A percentile compares a stretch with the other conserved stretches of the same genome.
These are phyloP conservation scores for Apotomis turbidana DNA, from an alignment of 2,888 invertebrate genomes.

Conservation along the genomic window DNA sequence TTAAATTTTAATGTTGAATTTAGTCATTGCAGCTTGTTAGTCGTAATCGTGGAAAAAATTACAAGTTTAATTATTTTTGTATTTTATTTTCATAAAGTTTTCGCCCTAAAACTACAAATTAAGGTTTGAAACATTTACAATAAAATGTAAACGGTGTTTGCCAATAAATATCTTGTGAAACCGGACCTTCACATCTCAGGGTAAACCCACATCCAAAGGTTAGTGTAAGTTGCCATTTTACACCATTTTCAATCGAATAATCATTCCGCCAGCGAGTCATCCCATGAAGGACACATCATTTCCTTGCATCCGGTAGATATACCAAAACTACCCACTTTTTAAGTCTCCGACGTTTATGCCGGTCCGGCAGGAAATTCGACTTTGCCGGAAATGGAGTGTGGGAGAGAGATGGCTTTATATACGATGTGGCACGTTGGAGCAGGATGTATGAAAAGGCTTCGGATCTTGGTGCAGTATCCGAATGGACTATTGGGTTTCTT, in stretches of 20 bases:
- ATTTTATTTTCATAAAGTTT: too few species aligned
- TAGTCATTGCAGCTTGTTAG: too few species aligned
- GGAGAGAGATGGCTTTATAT: slow-evolving; percentile 63
- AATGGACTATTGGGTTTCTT: slow-evolving; percentile 46
- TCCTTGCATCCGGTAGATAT: slow-evolving; percentile 74
- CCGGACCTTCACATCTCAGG: slow-evolving; percentile 3
- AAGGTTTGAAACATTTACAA: neutral
- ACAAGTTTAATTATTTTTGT: too few species aligned
- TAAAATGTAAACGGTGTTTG: neutral
- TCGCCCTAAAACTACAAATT: too few species aligned
- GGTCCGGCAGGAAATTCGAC: slow-evolving; percentile 70
- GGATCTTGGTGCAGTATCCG: slow-evolving; percentile 53
- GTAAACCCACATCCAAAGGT: slow-evolving; percentile 14
- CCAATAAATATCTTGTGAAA: neutral
- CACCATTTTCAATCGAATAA: slow-evolving; percentile 37
- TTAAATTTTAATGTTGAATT: too few species aligned
- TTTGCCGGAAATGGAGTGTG: slow-evolving; percentile 79
- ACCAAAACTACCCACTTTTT: slow-evolving; percentile 79
- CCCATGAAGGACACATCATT: slow-evolving; percentile 68
- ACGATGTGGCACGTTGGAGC: slow-evolving; percentile 49
- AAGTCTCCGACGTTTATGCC: slow-evolving; percentile 70
- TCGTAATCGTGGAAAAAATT: too few species aligned
- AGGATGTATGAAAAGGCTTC: slow-evolving; percentile 50
- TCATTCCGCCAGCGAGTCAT: slow-evolving; percentile 52
- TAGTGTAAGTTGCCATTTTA: neutral